Conservation (phyloP, 2,113 vertebrate genomes). For the Tylochromis polylepis region DNA sequence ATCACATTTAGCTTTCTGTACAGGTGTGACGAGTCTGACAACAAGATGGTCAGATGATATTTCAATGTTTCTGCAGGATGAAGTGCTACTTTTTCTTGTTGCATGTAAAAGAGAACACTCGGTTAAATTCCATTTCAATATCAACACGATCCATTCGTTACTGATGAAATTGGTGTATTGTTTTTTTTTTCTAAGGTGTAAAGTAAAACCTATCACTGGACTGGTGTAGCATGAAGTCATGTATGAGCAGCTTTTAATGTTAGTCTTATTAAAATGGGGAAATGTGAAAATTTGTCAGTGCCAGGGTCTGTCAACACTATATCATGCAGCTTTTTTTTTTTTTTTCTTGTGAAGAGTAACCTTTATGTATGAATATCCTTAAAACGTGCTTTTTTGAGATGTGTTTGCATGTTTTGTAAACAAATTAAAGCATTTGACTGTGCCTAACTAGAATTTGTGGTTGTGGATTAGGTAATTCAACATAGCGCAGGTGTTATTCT, state of each 20-base stretch:
- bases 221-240: neutral
- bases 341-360: neutral
- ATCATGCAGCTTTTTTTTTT: neutral
- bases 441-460: neutral
- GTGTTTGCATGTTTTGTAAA: slow-evolving; percentile 36
- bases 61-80: neutral
- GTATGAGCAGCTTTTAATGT: neutral
- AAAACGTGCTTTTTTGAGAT: neutral
- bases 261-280: neutral
- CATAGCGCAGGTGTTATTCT: neutral
- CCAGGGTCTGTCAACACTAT: neutral
- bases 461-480: neutral
- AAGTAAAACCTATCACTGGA: neutral
- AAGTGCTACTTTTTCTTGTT: neutral
- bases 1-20: slow-evolving; percentile 5
- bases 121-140: neutral
- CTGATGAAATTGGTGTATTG: neutral
- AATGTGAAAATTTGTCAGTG: neutral
- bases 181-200: neutral
- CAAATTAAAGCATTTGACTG: slow-evolving; percentile 21
- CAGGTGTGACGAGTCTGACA: neutral
- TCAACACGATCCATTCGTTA: neutral
- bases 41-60: neutral
- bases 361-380: neutral
- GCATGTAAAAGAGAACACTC: neutral